These are phyloP conservation scores for Hirudinaria manillensis DNA, from an alignment of 2,888 invertebrate genomes.

Conservation along the genomic window DNA sequence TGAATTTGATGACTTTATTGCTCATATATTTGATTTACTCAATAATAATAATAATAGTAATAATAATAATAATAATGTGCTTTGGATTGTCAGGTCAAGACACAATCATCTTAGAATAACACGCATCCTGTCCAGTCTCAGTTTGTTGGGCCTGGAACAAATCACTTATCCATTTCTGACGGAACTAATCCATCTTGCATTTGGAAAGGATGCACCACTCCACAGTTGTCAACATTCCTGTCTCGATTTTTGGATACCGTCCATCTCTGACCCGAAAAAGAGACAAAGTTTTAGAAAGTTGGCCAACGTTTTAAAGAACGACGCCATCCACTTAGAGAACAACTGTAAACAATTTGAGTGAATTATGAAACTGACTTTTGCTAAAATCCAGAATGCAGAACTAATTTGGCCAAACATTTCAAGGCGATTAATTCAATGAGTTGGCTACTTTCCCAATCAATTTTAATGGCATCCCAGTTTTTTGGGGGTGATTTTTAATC, in stretches of 20 bases:
- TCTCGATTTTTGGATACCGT: background rate
- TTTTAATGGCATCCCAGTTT: no score
- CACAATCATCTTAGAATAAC: conserved; percentile 23
- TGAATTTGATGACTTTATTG: no score
- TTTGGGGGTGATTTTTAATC: no score
- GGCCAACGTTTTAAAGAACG: background rate
- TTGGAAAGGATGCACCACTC: conserved; percentile 8
- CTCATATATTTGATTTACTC: no score
- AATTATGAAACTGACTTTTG: no score
- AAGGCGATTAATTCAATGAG: no score
- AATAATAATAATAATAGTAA: no score
- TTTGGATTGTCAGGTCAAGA: background rate
- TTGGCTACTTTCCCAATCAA: no score
- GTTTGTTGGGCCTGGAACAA: background rate
- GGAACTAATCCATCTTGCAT: background rate
- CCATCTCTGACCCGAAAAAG: background rate
- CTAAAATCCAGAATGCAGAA: no score
- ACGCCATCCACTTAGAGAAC: no score
- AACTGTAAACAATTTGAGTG: background rate
- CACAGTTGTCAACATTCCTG: background rate
- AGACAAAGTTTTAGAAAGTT: background rate
- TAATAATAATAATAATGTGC: no score
- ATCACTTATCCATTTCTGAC: background rate
- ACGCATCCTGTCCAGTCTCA: conserved; percentile 21
- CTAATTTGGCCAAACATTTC: no score